These are phyloP conservation scores for Synanthedon formicaeformis DNA, from an alignment of 2,888 invertebrate species.

Conservation along the genomic window DNA sequence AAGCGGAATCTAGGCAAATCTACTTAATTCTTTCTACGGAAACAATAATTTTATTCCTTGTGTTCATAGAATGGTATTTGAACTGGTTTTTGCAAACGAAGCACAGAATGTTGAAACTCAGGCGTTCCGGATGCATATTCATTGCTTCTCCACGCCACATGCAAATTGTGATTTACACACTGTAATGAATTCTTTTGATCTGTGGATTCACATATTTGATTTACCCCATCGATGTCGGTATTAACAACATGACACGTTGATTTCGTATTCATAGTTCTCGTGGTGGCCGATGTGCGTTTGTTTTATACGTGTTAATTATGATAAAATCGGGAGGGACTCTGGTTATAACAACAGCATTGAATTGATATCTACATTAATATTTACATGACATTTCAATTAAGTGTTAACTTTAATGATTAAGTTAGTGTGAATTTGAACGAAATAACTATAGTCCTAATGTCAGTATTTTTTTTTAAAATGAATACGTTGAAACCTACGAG, in stretches of 20 bases:
- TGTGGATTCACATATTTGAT: conserved; percentile 70
- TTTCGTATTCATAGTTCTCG: conserved; percentile 65
- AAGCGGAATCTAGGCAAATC: too few species aligned
- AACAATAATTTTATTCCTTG: too few species aligned
- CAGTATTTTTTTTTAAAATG: too few species aligned
- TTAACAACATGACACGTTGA: conserved; percentile 57
- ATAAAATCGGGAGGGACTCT: conserved; percentile 5
- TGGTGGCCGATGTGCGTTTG: conserved; percentile 32
- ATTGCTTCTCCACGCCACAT: conserved; percentile 61
- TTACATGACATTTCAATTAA: too few species aligned
- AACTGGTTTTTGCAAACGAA: conserved; percentile 26
- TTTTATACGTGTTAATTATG: conserved; percentile 26
- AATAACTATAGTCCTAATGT: too few species aligned
- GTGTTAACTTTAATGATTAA: too few species aligned
- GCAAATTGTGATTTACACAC: conserved; percentile 70
- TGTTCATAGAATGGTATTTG: too few species aligned
- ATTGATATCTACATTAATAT: too few species aligned
- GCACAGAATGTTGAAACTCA: conserved; percentile 55
- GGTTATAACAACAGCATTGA: not conserved
- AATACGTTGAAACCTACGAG: too few species aligned
- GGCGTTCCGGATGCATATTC: conserved; percentile 64
- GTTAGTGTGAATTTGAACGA: too few species aligned
- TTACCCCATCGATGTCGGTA: conserved; percentile 63
- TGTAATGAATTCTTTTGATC: conserved; percentile 72
- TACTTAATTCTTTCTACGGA: too few species aligned